Evolutionary conservation across 1,140 invertebrate species (phyloP).

Genomic region (Scaptomyza hsui): DNA sequence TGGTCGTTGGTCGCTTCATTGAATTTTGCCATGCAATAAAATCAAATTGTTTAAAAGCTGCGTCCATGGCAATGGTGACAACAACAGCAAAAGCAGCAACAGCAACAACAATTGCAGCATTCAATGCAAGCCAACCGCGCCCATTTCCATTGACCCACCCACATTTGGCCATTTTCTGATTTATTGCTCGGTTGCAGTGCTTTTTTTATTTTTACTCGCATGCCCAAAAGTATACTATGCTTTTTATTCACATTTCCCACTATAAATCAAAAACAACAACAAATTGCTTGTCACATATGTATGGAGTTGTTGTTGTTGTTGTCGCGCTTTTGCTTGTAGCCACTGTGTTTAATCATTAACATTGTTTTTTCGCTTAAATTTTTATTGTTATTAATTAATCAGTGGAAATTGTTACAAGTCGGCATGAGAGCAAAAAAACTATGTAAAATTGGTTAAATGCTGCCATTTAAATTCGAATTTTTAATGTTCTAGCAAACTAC

Average conservation of each 20-base stretch:
- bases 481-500: not conserved
- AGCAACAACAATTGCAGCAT: slow-evolving; percentile 15
- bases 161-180: slow-evolving; percentile 59
- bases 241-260: slow-evolving; percentile 71
- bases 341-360: slow-evolving; percentile 74
- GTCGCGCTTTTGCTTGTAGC: slow-evolving; percentile 48
- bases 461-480: slow-evolving; percentile 7
- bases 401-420: slow-evolving; percentile 64
- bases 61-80: slow-evolving; percentile 54
- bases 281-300: slow-evolving; percentile 36
- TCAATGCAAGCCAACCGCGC: slow-evolving; percentile 35
- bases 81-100: slow-evolving; percentile 2
- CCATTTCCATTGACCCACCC: slow-evolving; percentile 47
- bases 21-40: slow-evolving; percentile 71
- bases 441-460: slow-evolving; percentile 23
- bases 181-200: slow-evolving; percentile 1
- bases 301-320: slow-evolving; percentile 41
- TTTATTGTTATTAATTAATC: slow-evolving; percentile 83
- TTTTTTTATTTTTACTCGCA: slow-evolving; percentile 39
- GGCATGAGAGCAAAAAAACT: slow-evolving; percentile 23
- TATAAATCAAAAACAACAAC: slow-evolving; percentile 78
- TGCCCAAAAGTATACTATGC: slow-evolving; percentile 57
- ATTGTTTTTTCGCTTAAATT: slow-evolving; percentile 46
- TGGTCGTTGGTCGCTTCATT: slow-evolving; percentile 71
- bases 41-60: slow-evolving; percentile 74